Evolutionary conservation across 2,797 vertebrate genomes (phyloP).

Genomic region (Setipinna tenuifilis): DNA sequence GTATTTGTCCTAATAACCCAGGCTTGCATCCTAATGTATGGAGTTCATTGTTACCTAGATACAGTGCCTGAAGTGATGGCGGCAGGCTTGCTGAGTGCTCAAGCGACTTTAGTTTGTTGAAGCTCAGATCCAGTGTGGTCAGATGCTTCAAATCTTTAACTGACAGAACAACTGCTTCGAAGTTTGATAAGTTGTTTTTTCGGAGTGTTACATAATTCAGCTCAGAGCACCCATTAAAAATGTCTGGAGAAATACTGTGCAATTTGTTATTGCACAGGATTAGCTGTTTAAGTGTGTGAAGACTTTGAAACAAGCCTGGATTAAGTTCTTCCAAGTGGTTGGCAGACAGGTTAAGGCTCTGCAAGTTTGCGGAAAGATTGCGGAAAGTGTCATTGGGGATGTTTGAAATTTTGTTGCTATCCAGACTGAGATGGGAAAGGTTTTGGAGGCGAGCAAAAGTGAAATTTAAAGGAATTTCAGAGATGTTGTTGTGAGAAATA

Average conservation of each 20-base stretch:
- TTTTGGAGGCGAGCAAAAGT: slow-evolving; percentile 67
- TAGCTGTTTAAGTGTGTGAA: slow-evolving; percentile 67
- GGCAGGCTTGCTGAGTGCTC: slow-evolving; percentile 65
- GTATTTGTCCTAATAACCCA: slow-evolving; percentile 60
- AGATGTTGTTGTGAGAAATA: slow-evolving; percentile 58
- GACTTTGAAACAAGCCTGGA: slow-evolving; percentile 64
- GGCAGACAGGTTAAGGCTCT: slow-evolving; percentile 69
- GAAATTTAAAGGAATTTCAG: slow-evolving; percentile 42
- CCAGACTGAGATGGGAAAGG: slow-evolving; percentile 63
- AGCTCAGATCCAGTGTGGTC: slow-evolving; percentile 65
- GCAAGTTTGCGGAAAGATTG: slow-evolving; percentile 65
- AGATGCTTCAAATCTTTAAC: slow-evolving; percentile 64
- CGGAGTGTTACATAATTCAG: slow-evolving; percentile 64
- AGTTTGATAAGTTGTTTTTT: slow-evolving; percentile 65
- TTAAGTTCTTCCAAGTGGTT: slow-evolving; percentile 66
- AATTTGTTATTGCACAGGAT: slow-evolving; percentile 68
- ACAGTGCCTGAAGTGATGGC: slow-evolving; percentile 60
- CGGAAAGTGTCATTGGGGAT: slow-evolving; percentile 64
- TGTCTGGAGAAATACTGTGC: slow-evolving; percentile 56
- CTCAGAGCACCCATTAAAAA: slow-evolving; percentile 65
- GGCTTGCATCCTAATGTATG: slow-evolving; percentile 59
- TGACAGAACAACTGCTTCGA: slow-evolving; percentile 64
- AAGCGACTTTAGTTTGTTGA: slow-evolving; percentile 67
- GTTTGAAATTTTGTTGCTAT: slow-evolving; percentile 53
- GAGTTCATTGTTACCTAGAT: slow-evolving; percentile 67